Base-by-base conservation (phyloP, 2,888 invertebrate species). In the Tenodera sinensis region DNA sequence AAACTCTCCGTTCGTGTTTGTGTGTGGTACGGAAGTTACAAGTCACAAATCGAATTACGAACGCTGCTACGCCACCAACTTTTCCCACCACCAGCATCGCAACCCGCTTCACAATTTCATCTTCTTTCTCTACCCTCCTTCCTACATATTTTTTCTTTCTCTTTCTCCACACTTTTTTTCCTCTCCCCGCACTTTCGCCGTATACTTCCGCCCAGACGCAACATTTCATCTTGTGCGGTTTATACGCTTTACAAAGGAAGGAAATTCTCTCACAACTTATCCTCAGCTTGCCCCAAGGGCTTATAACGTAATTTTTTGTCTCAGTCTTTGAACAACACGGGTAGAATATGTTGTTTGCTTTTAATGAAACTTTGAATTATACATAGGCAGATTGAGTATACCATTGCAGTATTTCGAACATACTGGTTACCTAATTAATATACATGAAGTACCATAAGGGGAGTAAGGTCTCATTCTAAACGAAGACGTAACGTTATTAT, bases 21-120 rank as follows among this genome's bases (percentile, higher is more conserved):
- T 71, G 54, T 71, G 15, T 71, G 54, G 25, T 71, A 71, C 54
- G 71, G 86, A 81, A 81, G 54, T 25, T 47, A 86, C 71, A 81
- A 86, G 71, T 81, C 54, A 25, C 86, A 86, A 86, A 86, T 81
- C 86, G 86, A 86, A 86, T 86, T 86, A 86, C 86, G 27, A 81
- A 71, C 15, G 81, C 86, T 27, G 42, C 42, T 42, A 42, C 30
- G 71, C 15, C 81, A 28, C 81, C 86, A 86, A 86, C 86, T 86
- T 81, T 81, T 25, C 86, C 54, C 54, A 71, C 54, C 54, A 71
- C 20, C 25, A 71, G 54, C 54, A 71, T 71, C 54, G 25, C 54
- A 71, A 71, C 54, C 54, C 54, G 54, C 54, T 71, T 20, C 54
- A 71, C 54, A 71, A 71, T 71, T 71, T 71, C 54, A 71, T 71